Evolutionary conservation across 2,888 invertebrate species (phyloP), one percentile per base, ranked within the genome.

Genomic region (Cephus nigrinus): DNA sequence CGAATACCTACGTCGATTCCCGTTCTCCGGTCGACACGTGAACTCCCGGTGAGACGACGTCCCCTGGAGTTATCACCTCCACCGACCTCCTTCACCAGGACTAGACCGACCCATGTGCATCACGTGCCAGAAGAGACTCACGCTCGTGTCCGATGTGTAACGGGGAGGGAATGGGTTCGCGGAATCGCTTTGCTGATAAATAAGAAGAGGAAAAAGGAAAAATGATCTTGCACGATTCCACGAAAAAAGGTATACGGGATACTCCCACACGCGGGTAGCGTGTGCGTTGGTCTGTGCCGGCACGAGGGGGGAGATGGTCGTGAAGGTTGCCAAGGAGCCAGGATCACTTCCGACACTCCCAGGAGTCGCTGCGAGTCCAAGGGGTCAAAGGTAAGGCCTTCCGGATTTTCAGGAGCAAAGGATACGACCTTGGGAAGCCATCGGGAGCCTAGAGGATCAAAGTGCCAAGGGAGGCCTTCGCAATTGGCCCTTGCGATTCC

Each of bases 401-500:
- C 55, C 9, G 55, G 55, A 55, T 55, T 55, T 55, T 55, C 55
- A 55, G 55, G 55, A 55, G 55, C 55, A 55, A 23, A 55, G 15
- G 23, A 23, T 55, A 5, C 23, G 23, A 55, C 55, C 55, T 23
- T 23, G 55, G 2, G 55, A 55, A 23, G 9, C 55, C 55, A 55
- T 55, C 23, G 23, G 23, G 9, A 23, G 23, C 9, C 9, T 1
- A 9, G 55, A 23, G 23, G 55, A 9, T 15, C 36, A 15, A 55
- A 55, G 23, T 1, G 23, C 15, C 0, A 15, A 9, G 55, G 23
- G 2, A 12, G 12, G 35, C 3, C 35, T 35, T 3, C 3, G 77
- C 78, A 81, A 80, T 82, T 81, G 81, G 78, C 80, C 79, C 78
- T 81, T 80, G 78, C 80, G 81, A 82, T 79, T 81, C 78, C 78